These are phyloP conservation scores for Limonius californicus DNA, from an alignment of 1,140 invertebrate species.

Conservation along the genomic window DNA sequence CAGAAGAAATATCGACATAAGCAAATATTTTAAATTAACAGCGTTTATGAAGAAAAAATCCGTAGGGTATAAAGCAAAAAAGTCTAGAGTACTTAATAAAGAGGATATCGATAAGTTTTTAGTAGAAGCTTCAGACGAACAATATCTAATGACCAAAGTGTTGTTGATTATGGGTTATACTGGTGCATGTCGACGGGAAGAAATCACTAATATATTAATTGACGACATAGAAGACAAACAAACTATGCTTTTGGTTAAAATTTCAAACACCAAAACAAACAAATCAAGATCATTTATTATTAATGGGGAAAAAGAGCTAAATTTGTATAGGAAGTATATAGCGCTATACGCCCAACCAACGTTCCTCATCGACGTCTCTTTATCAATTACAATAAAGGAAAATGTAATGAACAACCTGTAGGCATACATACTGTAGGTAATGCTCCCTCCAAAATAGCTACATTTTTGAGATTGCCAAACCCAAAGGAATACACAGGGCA, in stretches of 20 bases:
- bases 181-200: background rate
- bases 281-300: background rate
- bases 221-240: background rate
- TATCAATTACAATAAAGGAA: background rate
- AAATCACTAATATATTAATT: background rate
- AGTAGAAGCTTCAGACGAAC: constrained; percentile 22
- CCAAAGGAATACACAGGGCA: constrained; percentile 37
- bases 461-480: constrained; percentile 9
- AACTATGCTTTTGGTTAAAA: background rate
- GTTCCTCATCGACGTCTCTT: too few relatives aligned
- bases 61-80: constrained; percentile 22
- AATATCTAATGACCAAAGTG: constrained; percentile 27
- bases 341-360: background rate
- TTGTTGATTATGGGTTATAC: background rate
- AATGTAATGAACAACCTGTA: background rate
- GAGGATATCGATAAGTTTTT: constrained; percentile 23
- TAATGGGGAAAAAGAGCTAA: background rate
- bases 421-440: background rate
- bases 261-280: background rate
- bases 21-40: constrained; percentile 20
- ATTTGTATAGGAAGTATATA: background rate
- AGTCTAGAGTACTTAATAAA: constrained; percentile 19
- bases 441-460: background rate
- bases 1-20: constrained; percentile 23
- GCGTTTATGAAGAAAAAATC: constrained; percentile 21